Base-by-base conservation (phyloP, 2,888 invertebrate species). In the Stenodema calcarata region DNA sequence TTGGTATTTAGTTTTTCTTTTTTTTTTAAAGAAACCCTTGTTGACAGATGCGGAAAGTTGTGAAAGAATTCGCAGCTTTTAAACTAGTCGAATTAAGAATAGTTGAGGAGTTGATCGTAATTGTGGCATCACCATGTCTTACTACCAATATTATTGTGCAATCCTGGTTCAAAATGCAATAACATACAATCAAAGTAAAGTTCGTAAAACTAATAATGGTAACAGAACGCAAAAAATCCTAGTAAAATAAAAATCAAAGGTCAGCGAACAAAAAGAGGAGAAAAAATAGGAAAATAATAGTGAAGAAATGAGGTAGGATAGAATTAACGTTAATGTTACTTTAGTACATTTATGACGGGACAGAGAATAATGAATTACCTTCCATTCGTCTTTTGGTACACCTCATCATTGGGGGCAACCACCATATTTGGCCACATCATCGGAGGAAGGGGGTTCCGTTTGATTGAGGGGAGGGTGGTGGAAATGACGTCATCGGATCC, bases 361-460 rank as follows among this genome's bases (percentile, higher is more conserved):
- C 84, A 75, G 75, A 84, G 70, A 84, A 84, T 84, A 35, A 35
- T 84, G 28, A 84, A 84, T 84, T 84, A 84, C 84, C 84, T 84
- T 75, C 75, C 44, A 47, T 62, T 82, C 54, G 54, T 50, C 82
- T 82, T 82, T 84, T 73, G 84, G 84, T 42, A 84, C 84, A 84
- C 73, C 84, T 84, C 84, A 84, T 84, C 84, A 84, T 84, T 23
- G 70, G 84, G 70, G 84, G 70, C 70, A 84, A 73, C 84, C 82
- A 82, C 82, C 84, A 47, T 42, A 44, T 73, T 73, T 30, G 84
- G 73, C 84, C 84, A 84, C 73, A 75, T 84, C 84, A 84, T 75
- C 84, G 27, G 73, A 84, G 50, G 84, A 47, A 84, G 50, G 73
- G 84, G 84, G 70, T 84, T 62, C 82, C 62, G 42, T 41, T 82